Conservation (phyloP, 92 coral and sea anemone species). For the Phenganax stokvisi region DNA sequence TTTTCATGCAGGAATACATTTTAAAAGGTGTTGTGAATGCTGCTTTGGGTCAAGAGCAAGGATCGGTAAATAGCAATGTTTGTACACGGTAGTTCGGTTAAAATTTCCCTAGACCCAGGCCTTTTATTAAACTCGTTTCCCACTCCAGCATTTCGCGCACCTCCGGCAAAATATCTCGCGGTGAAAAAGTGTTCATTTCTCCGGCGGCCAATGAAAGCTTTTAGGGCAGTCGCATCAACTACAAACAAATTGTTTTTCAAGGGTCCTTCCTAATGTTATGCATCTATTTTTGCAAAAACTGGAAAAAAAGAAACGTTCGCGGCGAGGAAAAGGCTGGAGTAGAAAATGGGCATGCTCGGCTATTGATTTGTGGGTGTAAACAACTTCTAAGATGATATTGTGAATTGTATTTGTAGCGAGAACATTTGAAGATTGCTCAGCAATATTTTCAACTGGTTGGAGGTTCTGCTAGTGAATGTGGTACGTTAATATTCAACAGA, state of each 20-base stretch:
- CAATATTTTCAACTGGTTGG: constrained; percentile 98
- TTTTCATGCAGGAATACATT: constrained; percentile 72
- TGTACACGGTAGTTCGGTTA: too few relatives aligned
- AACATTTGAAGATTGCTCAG: constrained; percentile 97
- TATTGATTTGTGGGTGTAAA: background rate
- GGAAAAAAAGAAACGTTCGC: too few relatives aligned
- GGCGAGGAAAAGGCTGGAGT: too few relatives aligned
- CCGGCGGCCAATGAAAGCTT: too few relatives aligned
- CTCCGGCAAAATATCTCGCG: too few relatives aligned
- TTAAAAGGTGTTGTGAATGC: constrained; percentile 98
- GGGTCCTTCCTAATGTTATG: too few relatives aligned
- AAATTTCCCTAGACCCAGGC: too few relatives aligned
- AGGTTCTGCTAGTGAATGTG: constrained; percentile 99
- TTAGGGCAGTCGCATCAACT: too few relatives aligned
- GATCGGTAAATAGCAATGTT: constrained; percentile 63
- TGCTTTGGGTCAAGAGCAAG: constrained; percentile 97
- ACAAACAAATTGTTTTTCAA: too few relatives aligned
- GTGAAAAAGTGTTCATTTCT: too few relatives aligned
- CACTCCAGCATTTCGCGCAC: too few relatives aligned
- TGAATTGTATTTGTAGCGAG: constrained; percentile 56
- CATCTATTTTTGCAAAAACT: too few relatives aligned
- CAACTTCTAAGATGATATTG: background rate
- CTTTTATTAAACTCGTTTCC: background rate
- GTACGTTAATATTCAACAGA: constrained; percentile 47
- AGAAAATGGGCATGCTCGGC: background rate